Evolutionary conservation across 2,888 invertebrate genomes (phyloP), one percentile per base, ranked within the genome.

Genomic region (Aphelenchoides bicaudatus): DNA sequence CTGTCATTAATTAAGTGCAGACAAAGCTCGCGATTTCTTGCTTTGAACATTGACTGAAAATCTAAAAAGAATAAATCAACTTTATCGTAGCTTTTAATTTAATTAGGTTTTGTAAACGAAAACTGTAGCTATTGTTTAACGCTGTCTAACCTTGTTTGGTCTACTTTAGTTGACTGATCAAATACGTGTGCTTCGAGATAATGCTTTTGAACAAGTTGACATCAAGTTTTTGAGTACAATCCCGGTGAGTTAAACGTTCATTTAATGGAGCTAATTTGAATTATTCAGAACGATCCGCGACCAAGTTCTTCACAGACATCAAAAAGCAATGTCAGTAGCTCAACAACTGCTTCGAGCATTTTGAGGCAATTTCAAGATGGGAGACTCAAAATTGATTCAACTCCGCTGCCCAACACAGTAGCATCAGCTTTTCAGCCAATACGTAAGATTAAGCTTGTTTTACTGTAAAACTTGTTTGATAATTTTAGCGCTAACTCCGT

Each of bases 161-260:
- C n/a, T 34, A 10, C n/a, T n/a, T 10, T 10, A 25, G 16, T 19
- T 51, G 21, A 34, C 19, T 21, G 52, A 51, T 50, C 52, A 51
- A 51, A 51, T 51, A 10, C 16, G 21, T 16, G 58, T 67, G 1
- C 60, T 74, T 25, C 28, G 53, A 27, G 38, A 25, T 2, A 43
- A 52, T 28, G 43, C 51, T 4, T 13, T 62, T 16, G 28, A 47
- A 19, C 49, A 59, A 30, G 48, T 65, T 5, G 62, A 62, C 16
- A 49, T 37, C n/a, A 43, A 39, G 6, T 52, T 62, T 27, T 21
- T 62, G 10, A 54, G 59, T 3, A 21, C 27, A 10, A 16, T 25
- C 6, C 25, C 25, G 25, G 51, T 21, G 27, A 30, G 2, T 54
- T 10, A 6, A 49, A 51, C 16, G 5, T 51, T 51, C 16, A 30